Evolutionary conservation across 1,140 invertebrate species (phyloP).

Genomic region (Spodoptera litura): DNA sequence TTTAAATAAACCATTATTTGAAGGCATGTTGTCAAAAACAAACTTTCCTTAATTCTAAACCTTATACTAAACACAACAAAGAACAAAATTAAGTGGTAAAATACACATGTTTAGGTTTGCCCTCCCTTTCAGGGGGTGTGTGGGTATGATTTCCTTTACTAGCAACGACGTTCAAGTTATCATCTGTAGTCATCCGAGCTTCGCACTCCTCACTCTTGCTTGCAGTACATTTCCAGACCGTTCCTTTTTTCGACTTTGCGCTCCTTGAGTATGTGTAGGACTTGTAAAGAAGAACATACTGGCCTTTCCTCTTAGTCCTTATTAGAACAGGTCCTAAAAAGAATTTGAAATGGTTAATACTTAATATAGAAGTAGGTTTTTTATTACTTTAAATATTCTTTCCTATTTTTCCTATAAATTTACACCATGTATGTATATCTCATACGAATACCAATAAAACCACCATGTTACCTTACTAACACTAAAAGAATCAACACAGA

Average conservation of each 20-base stretch:
- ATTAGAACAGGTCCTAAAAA: conserved; percentile 75
- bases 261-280: conserved; percentile 64
- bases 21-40: too few species aligned
- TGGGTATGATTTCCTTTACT: conserved; percentile 69
- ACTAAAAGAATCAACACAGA: too few species aligned
- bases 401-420: too few species aligned
- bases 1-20: too few species aligned
- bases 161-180: conserved; percentile 68
- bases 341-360: neutral
- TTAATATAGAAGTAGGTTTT: too few species aligned
- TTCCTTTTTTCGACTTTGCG: conserved; percentile 75
- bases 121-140: conserved; percentile 52
- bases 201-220: conserved; percentile 71
- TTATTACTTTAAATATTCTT: too few species aligned
- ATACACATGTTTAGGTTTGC: conserved; percentile 78
- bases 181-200: conserved; percentile 70
- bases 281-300: conserved; percentile 71
- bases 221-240: conserved; percentile 73
- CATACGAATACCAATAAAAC: too few species aligned
- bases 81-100: conserved; percentile 62
- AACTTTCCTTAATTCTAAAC: neutral
- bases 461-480: too few species aligned
- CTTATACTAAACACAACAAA: neutral
- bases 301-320: conserved; percentile 69
- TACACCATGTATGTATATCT: too few species aligned